Evolutionary conservation across 2,113 vertebrate species (phyloP).

Genomic region (Pluvialis apricaria): DNA sequence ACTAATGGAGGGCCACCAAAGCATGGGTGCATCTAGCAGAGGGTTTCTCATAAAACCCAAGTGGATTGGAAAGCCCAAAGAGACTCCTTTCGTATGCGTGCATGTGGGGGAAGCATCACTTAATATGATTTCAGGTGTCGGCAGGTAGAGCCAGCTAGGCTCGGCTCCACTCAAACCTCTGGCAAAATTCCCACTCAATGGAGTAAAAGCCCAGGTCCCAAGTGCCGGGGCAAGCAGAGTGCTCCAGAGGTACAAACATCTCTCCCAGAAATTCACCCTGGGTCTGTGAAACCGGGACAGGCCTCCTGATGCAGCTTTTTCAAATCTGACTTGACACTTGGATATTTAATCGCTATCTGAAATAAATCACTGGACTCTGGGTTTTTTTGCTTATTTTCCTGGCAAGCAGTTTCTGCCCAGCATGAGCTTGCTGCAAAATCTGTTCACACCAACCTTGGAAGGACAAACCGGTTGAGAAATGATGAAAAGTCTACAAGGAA

Average conservation of each 20-base stretch:
- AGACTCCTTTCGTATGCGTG: background rate
- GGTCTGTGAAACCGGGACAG: too few species aligned
- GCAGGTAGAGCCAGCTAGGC: background rate
- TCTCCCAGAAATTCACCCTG: background rate
- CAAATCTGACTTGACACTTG: background rate
- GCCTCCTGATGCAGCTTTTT: background rate
- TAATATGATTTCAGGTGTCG: background rate
- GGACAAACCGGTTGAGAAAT: background rate
- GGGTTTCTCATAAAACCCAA: background rate
- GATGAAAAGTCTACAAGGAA: background rate
- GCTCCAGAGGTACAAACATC: fast-evolving
- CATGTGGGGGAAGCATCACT: background rate
- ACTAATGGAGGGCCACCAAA: background rate
- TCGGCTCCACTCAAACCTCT: background rate
- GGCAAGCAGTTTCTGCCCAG: background rate
- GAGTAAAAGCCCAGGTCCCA: background rate
- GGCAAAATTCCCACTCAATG: background rate
- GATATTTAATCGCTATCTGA: background rate
- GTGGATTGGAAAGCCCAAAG: background rate
- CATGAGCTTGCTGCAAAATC: background rate
- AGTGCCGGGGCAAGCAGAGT: background rate
- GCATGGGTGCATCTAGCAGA: background rate
- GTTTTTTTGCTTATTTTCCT: background rate
- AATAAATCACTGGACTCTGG: background rate
- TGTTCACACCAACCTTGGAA: background rate